Evolutionary conservation across 2,797 vertebrate genomes (phyloP).

Genomic region (Mus minutoides): DNA sequence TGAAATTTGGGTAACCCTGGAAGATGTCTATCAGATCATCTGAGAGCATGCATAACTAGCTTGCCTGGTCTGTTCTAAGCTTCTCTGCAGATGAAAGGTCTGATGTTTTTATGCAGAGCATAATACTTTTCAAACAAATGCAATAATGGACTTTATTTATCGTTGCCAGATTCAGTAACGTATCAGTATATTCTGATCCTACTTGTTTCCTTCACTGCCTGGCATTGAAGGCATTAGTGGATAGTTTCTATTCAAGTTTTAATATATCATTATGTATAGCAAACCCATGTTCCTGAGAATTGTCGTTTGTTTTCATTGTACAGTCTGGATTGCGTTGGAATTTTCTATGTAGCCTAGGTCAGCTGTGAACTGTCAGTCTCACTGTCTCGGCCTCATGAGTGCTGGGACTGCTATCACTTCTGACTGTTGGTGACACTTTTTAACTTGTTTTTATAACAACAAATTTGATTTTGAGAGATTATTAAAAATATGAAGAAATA

Average conservation of each 20-base stretch:
- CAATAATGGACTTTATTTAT: constrained; percentile 1
- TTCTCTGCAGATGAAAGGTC: not conserved
- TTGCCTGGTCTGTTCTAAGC: constrained; percentile 10
- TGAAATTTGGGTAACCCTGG: not conserved
- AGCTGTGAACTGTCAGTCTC: not conserved
- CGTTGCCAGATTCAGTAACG: not conserved
- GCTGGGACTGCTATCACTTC: not conserved
- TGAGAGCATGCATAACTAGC: not conserved
- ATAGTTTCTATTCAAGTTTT: not conserved
- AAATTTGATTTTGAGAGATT: constrained; percentile 22
- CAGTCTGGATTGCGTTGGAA: not conserved
- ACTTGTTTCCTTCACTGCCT: not conserved
- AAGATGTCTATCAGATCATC: constrained; percentile 17
- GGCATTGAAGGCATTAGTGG: constrained; percentile 3
- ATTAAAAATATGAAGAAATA: not conserved
- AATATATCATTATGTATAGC: not conserved
- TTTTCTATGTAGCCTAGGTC: not conserved
- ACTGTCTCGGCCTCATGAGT: not conserved
- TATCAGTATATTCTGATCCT: constrained; percentile 5
- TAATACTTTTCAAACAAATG: not conserved
- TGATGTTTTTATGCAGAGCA: not conserved
- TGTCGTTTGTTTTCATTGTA: not conserved
- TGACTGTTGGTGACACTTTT: not conserved
- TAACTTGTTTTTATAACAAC: constrained; percentile 28
- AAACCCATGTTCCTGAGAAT: not conserved